Evolutionary conservation across 2,888 invertebrate species (phyloP).

Genomic region (Dendrolimus pini): DNA sequence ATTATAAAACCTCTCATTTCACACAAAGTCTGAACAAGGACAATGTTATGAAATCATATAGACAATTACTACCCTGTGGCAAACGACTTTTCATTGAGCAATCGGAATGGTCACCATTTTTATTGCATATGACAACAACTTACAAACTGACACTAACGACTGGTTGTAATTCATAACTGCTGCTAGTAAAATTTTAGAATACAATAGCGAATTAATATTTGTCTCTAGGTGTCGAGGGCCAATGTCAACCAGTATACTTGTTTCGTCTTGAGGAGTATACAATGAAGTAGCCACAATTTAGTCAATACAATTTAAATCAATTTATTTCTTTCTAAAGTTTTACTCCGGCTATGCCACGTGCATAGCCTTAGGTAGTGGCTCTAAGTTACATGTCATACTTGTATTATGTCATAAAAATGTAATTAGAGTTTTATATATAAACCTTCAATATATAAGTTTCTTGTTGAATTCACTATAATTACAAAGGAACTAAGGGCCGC

Average conservation of each 20-base stretch:
- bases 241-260: constrained; percentile 21
- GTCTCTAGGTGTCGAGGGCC: constrained; percentile 27
- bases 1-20: background rate
- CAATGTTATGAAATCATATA: background rate
- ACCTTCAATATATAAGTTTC: too few relatives aligned
- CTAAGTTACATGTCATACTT: too few relatives aligned
- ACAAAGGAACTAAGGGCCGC: too few relatives aligned
- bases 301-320: constrained; percentile 5
- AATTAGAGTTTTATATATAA: too few relatives aligned
- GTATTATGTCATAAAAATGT: too few relatives aligned
- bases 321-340: too few relatives aligned
- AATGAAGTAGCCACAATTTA: constrained; percentile 7
- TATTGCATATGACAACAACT: background rate
- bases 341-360: too few relatives aligned
- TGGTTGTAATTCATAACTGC: constrained; percentile 45
- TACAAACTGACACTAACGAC: constrained; percentile 29
- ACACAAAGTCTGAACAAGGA: background rate
- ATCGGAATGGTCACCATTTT: background rate
- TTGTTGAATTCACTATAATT: too few relatives aligned
- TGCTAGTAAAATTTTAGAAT: constrained; percentile 30
- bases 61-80: background rate
- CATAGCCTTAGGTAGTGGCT: too few relatives aligned
- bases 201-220: constrained; percentile 42
- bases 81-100: background rate
- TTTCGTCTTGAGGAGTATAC: background rate